These are phyloP conservation scores for Psilopsiagon aurifrons DNA, from an alignment of 2,113 vertebrate genomes.

Conservation along the genomic window DNA sequence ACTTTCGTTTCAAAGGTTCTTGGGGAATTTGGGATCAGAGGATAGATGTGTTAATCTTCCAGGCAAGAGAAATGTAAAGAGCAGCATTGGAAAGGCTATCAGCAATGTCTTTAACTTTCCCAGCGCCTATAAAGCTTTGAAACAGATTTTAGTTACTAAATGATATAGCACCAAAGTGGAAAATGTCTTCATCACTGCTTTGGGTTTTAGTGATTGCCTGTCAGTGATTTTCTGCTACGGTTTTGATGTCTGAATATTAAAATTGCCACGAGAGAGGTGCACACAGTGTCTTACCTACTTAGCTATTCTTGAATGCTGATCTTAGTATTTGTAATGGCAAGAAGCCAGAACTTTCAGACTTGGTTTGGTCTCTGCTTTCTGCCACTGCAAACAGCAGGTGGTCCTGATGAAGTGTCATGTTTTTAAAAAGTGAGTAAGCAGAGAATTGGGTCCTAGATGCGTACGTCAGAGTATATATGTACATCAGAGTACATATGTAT, in stretches of 20 bases:
- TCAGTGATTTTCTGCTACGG: background rate
- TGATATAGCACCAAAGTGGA: background rate
- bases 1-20: constrained; percentile 41
- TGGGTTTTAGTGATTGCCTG: background rate
- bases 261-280: background rate
- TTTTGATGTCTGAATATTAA: constrained; percentile 2
- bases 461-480: background rate
- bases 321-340: background rate
- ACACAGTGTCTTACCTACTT: background rate
- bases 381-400: background rate
- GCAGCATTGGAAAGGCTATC: background rate
- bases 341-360: background rate
- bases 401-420: background rate
- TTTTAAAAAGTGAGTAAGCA: background rate
- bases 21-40: background rate
- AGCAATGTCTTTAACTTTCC: background rate
- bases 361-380: background rate
- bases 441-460: background rate
- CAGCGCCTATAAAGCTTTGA: background rate
- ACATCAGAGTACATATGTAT: background rate
- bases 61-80: background rate
- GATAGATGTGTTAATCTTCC: background rate
- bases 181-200: constrained; percentile 9
- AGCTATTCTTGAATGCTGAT: background rate
- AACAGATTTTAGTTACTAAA: constrained; percentile 43